Conservation (phyloP, 2,113 vertebrate species). For the Barbus barbus region DNA sequence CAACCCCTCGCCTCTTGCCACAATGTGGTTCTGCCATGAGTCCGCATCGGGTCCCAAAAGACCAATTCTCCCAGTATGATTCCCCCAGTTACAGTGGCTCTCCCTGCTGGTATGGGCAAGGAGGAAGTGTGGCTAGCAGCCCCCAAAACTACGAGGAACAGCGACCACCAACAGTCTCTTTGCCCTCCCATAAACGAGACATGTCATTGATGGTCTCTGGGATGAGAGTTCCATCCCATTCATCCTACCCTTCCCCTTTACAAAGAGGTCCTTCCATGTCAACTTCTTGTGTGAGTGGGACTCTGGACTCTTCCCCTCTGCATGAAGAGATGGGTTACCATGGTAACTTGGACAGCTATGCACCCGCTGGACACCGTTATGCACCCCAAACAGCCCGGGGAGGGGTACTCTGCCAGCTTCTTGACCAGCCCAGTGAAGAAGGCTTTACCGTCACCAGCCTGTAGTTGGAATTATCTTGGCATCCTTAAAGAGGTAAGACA, state of each 20-base stretch:
- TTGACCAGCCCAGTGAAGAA: slow-evolving; percentile 93
- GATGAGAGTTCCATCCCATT: slow-evolving; percentile 71
- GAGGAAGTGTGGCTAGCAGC: slow-evolving; percentile 79
- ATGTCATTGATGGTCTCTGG: slow-evolving; percentile 74
- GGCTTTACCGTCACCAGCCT: slow-evolving; percentile 99
- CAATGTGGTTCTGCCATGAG: slow-evolving; percentile 89
- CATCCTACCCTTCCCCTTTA: slow-evolving; percentile 63
- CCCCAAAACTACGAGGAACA: slow-evolving; percentile 88
- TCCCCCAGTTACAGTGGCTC: slow-evolving; percentile 95
- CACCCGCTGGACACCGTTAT: slow-evolving; percentile 89
- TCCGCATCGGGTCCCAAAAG: slow-evolving; percentile 79
- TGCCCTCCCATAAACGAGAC: slow-evolving; percentile 83
- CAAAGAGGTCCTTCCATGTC: slow-evolving; percentile 67
- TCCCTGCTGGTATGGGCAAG: slow-evolving; percentile 93
- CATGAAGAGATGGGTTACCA: slow-evolving; percentile 80
- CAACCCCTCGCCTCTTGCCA: slow-evolving; percentile 84
- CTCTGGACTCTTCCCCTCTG: slow-evolving; percentile 89
- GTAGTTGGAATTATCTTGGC: slow-evolving; percentile 77
- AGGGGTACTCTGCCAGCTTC: slow-evolving; percentile 93
- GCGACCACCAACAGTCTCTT: slow-evolving; percentile 79
- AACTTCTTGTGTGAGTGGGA: slow-evolving; percentile 73
- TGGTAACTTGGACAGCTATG: slow-evolving; percentile 79
- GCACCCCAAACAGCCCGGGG: slow-evolving; percentile 84
- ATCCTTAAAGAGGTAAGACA: slow-evolving; percentile 74
- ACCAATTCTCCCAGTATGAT: slow-evolving; percentile 92